Percentiles rank a stretch among this genome's conserved stretches.
These are phyloP conservation scores for Drosophila tani DNA, from an alignment of 1,140 invertebrate species.

Conservation along the genomic window DNA sequence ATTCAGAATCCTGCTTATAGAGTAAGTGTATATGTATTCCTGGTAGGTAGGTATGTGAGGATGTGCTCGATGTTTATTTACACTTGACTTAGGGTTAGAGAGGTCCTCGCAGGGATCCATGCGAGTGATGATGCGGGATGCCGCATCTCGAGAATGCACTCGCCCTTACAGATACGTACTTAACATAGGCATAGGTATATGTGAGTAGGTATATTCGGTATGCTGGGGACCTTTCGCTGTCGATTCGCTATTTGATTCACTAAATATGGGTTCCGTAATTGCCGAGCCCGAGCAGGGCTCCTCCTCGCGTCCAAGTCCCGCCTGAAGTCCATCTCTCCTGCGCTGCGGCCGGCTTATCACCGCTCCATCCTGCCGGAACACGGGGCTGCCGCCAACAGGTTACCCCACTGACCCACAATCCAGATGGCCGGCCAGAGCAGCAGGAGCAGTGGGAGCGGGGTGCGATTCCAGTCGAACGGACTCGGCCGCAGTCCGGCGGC, in stretches of 20 bases:
- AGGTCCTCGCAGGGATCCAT: conserved; percentile 1
- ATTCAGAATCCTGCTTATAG: conserved; percentile 38
- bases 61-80: conserved; percentile 64
- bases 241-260: conserved; percentile 58
- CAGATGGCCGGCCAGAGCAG: conserved; percentile 22
- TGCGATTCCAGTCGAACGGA: conserved; percentile 26
- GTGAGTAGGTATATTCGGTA: conserved; percentile 47
- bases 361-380: conserved; percentile 15
- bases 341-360: conserved; percentile 38
- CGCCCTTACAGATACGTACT: conserved; percentile 63
- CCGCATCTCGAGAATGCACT: conserved; percentile 33
- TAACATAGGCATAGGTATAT: conserved; percentile 52
- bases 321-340: conserved; percentile 49
- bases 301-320: conserved; percentile 5
- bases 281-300: conserved; percentile 19
- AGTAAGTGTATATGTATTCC: conserved; percentile 38
- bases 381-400: conserved; percentile 13
- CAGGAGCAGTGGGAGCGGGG: conserved; percentile 2
- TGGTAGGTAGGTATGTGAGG: conserved; percentile 15
- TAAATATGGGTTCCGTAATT: conserved; percentile 59
- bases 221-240: conserved; percentile 42
- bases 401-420: conserved; percentile 17
- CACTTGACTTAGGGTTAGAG: conserved; percentile 69
- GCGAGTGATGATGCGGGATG: conserved; percentile 4
- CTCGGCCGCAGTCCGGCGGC: conserved; percentile 23